phyloP scores from a whole-genome alignment of 2,888 invertebrate species.

The Drosophila niveifrons region DNA sequence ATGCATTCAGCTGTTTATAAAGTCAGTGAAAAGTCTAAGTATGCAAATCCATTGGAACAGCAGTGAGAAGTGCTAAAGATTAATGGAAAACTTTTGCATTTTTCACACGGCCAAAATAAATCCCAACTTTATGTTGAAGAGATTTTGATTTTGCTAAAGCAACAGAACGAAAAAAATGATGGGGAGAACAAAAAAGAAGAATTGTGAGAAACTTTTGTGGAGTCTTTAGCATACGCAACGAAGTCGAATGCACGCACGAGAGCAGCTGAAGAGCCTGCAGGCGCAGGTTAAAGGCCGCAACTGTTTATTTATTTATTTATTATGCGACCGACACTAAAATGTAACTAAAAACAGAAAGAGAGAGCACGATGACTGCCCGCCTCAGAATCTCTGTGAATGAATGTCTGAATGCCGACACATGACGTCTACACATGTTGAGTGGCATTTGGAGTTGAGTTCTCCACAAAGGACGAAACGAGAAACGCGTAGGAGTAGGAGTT shows the following conservation, averaged over 20 bases:
- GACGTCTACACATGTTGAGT: conserved; percentile 73
- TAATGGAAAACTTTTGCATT: conserved; percentile 73
- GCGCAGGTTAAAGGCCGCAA: conserved; percentile 62
- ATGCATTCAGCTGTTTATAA: conserved; percentile 57
- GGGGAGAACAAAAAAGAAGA: neutral
- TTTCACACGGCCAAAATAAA: conserved; percentile 46
- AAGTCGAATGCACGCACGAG: conserved; percentile 55
- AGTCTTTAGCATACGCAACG: conserved; percentile 73
- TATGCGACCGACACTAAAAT: conserved; percentile 79
- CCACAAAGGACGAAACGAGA: no score
- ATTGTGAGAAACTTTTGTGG: conserved; percentile 22
- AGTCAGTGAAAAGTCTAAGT: conserved; percentile 51
- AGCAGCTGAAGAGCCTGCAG: conserved; percentile 46
- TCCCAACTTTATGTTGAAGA: conserved; percentile 44
- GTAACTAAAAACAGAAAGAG: conserved; percentile 74
- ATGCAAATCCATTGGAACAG: conserved; percentile 70
- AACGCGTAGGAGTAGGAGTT: neutral
- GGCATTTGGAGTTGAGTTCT: conserved; percentile 22
- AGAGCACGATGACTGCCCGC: conserved; percentile 12
- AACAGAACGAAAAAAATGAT: neutral
- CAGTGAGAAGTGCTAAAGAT: conserved; percentile 72
- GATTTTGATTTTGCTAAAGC: conserved; percentile 40
- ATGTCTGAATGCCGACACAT: conserved; percentile 57
- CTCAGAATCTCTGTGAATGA: neutral
- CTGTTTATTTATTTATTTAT: conserved; percentile 78